These are phyloP conservation scores for Zoanthus gigantus DNA, from an alignment of 92 coral and sea anemone genomes.

Conservation along the genomic window DNA sequence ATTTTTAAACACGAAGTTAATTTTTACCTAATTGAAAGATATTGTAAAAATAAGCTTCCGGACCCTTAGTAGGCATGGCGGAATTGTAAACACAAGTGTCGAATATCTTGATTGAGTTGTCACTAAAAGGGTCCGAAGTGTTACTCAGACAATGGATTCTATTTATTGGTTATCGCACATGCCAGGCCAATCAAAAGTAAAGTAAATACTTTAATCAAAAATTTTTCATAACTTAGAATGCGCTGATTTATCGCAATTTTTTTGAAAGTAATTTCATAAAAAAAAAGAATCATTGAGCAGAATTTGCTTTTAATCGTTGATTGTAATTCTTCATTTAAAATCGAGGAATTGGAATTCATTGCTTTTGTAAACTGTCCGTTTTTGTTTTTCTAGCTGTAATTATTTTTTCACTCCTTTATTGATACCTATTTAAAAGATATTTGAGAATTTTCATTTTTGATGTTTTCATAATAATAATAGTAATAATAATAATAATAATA, in stretches of 20 bases:
- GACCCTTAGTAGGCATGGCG: not conserved
- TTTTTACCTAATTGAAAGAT: not conserved
- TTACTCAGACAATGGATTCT: not conserved
- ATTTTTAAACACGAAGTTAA: not conserved
- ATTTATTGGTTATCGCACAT: not conserved
- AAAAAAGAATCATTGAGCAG: no score
- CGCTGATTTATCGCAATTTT: not conserved
- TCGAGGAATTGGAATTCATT: no score
- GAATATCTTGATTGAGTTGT: not conserved
- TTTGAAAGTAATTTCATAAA: no score
- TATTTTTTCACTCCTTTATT: no score
- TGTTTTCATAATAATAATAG: no score
- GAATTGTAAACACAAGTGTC: not conserved
- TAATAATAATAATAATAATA: no score
- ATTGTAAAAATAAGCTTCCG: not conserved
- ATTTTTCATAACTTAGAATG: not conserved
- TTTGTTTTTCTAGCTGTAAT: no score
- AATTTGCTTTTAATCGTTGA: no score
- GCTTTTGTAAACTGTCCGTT: no score
- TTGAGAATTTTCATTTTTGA: no score
- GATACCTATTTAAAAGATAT: no score
- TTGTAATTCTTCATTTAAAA: no score
- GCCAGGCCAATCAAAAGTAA: not conserved
- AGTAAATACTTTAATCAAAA: not conserved
- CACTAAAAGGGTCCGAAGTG: not conserved